Percentiles rank a stretch among this genome's conserved stretches.
Conservation (phyloP, 1,140 invertebrate species). For the Pomacea maculata region DNA sequence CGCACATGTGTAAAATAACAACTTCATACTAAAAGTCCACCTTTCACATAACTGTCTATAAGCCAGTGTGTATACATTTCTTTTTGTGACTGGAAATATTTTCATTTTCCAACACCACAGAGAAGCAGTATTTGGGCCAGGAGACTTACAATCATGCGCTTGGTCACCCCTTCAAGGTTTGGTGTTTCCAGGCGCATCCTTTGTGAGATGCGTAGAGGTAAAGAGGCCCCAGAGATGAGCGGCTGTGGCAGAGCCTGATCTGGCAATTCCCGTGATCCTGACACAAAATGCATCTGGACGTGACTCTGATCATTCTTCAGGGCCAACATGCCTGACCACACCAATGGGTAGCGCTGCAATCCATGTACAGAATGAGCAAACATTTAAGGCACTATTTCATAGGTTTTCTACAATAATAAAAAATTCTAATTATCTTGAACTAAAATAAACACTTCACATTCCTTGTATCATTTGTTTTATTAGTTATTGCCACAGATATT, state of each 20-base stretch:
- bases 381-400: background rate
- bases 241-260: constrained; percentile 58
- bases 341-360: constrained; percentile 71
- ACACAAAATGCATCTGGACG: constrained; percentile 98
- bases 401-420: background rate
- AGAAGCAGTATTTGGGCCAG: too few species aligned
- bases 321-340: constrained; percentile 95
- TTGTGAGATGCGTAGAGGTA: constrained; percentile 85
- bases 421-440: too few species aligned
- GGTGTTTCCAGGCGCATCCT: constrained; percentile 94
- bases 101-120: too few species aligned
- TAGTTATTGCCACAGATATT: too few species aligned
- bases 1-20: too few species aligned
- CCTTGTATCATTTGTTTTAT: background rate
- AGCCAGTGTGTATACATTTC: too few species aligned
- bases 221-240: constrained; percentile 42
- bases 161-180: constrained; percentile 92
- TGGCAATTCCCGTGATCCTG: constrained; percentile 76
- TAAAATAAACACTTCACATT: background rate
- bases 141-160: constrained; percentile 91
- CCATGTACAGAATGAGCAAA: constrained; percentile 13
- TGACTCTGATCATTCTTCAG: constrained; percentile 95
- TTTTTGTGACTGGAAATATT: too few species aligned
- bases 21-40: too few species aligned
- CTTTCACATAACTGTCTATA: too few species aligned